Evolutionary conservation across 2,888 invertebrate genomes (phyloP).

Genomic region (Gisinianus flammeolus): DNA sequence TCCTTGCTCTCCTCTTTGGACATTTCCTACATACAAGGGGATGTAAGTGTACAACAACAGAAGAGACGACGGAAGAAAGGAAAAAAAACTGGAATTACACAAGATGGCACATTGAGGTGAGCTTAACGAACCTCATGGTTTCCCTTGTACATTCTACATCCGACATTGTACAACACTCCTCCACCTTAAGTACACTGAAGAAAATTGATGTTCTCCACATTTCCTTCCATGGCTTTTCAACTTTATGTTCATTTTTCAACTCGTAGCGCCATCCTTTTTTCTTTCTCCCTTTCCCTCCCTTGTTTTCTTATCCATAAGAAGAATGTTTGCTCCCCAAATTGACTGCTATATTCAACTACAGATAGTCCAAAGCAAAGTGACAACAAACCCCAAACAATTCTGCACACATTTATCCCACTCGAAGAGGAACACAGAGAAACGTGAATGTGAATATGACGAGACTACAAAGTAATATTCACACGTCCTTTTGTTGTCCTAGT

Average conservation of each 20-base stretch:
- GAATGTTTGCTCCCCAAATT: background rate
- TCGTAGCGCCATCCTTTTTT: background rate
- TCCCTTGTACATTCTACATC: background rate
- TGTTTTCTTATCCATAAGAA: background rate
- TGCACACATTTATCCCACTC: too few species aligned
- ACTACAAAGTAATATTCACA: background rate
- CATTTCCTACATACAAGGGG: too few species aligned
- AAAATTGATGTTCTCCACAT: slow-evolving; percentile 3
- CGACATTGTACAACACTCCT: background rate
- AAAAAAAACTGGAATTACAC: background rate
- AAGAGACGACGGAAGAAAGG: background rate
- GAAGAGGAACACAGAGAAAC: too few species aligned
- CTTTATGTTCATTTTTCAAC: background rate
- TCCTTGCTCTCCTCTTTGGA: background rate
- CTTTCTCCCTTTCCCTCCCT: background rate
- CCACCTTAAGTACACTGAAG: background rate
- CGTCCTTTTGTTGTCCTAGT: background rate
- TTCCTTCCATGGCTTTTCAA: background rate
- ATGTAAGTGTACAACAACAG: too few species aligned
- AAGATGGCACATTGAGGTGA: slow-evolving; percentile 25
- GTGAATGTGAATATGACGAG: background rate
- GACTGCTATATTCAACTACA: background rate
- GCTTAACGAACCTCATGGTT: slow-evolving; percentile 21
- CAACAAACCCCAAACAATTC: background rate
- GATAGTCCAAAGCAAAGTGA: background rate